Conservation (phyloP, 2,888 invertebrate species). For the Alloplasta piceator region DNA sequence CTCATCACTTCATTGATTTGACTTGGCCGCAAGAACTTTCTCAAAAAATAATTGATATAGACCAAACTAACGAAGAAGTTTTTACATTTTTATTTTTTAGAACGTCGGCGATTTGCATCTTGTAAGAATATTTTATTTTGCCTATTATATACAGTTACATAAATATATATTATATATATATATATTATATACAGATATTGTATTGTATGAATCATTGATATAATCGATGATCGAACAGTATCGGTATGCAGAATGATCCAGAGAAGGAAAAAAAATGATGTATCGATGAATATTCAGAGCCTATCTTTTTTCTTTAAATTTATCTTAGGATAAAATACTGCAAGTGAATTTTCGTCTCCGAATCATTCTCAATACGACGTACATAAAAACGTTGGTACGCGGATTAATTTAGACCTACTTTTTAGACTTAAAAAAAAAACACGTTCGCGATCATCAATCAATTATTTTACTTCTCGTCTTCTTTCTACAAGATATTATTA, state of each 20-base stretch:
- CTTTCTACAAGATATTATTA: slow-evolving; percentile 56
- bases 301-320: slow-evolving; percentile 17
- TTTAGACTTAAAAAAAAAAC: slow-evolving; percentile 11
- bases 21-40: too few species aligned
- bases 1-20: too few species aligned
- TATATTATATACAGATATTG: slow-evolving; percentile 61
- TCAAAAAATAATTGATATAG: slow-evolving; percentile 28
- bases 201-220: slow-evolving; percentile 54
- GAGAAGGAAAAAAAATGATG: slow-evolving; percentile 28
- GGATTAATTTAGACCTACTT: slow-evolving; percentile 20
- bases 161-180: slow-evolving; percentile 68
- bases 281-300: slow-evolving; percentile 6
- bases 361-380: slow-evolving; percentile 41
- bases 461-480: slow-evolving; percentile 58
- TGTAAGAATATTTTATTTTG: slow-evolving; percentile 79
- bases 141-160: slow-evolving; percentile 70
- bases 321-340: neutral
- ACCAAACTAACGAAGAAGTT: too few species aligned
- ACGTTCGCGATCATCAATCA: slow-evolving; percentile 44
- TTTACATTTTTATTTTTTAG: too few species aligned
- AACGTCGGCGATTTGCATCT: slow-evolving; percentile 63
- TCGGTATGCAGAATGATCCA: slow-evolving; percentile 39
- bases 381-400: slow-evolving; percentile 41
- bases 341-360: slow-evolving; percentile 27
- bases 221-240: neutral